Evolutionary conservation across 2,113 vertebrate genomes (phyloP), one percentile per base, ranked within the genome.

Genomic region (Tonatia bakeri): DNA sequence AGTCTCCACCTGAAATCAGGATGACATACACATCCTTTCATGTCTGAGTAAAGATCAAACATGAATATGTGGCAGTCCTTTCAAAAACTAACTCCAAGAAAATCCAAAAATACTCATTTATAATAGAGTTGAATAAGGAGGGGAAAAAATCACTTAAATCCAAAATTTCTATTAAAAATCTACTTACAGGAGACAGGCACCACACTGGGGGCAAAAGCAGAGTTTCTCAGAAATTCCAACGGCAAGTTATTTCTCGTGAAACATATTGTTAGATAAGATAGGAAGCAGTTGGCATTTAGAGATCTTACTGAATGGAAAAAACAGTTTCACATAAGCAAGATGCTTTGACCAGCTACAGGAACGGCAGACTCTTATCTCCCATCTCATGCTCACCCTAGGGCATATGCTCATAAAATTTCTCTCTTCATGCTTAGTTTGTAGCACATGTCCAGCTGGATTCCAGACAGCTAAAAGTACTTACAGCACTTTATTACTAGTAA

Each of bases 21-120:
- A 59, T 72, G 50, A 87, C 52, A 75, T 40, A 96, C 14, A 22
- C 91, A 76, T 36, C 11, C 33, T 47, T 92, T 94, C 84, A 79
- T 83, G n/a, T 87, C 7, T 69, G 26, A 70, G 95, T 59, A 67
- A 86, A 92, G 90, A 40, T 67, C 69, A 90, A 83, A 94, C 11
- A 75, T 36, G 38, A 56, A 95, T 82, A 77, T 89, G 20, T 28
- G 6, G 65, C 36, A 22, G 20, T 47, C 92, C 28, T 84, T 80
- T 19, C 64, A 26, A 47, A 64, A 80, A 67, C 38, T 19, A 50
- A 80, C 5, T 40, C 73, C 64, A 56, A 56, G 24, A 80, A 93
- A 94, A 81, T 31, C n/a, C 36, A 86, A 95, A 94, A 94, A 67
- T 90, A 87, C 12, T 90, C 31, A 73, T 90, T 86, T 90, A 38